phyloP scores from a whole-genome alignment of 2,113 vertebrate genomes.

The Megaceryle maxima region DNA sequence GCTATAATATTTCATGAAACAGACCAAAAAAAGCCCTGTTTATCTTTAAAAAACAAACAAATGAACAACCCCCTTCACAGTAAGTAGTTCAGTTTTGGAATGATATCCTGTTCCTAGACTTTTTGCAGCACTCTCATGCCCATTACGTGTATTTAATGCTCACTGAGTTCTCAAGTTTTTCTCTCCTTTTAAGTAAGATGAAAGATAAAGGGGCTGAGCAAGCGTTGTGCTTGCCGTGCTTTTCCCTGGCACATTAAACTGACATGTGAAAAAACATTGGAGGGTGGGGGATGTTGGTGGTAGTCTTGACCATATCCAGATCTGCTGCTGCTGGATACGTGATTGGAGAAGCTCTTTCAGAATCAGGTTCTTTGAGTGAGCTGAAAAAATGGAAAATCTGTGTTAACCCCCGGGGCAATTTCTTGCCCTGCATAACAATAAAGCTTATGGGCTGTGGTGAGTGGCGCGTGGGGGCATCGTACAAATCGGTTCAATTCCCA shows the following conservation, averaged over 20 bases:
- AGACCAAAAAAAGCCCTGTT: neutral
- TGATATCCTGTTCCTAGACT: neutral
- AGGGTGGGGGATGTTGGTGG: neutral
- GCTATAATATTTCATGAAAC: slow-evolving; percentile 63
- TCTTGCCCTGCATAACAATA: neutral
- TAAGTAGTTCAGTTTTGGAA: slow-evolving; percentile 27
- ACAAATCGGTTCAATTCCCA: neutral
- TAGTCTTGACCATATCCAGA: neutral
- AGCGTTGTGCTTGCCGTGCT: neutral
- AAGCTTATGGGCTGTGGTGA: neutral
- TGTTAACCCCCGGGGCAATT: neutral
- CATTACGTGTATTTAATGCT: neutral
- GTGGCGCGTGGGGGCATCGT: neutral
- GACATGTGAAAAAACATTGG: neutral
- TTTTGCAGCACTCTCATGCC: neutral
- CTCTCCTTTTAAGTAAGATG: slow-evolving; percentile 27
- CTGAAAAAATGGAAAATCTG: slow-evolving; percentile 22
- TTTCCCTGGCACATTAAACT: slow-evolving; percentile 23
- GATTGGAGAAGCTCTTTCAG: neutral
- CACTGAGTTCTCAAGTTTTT: slow-evolving; percentile 1
- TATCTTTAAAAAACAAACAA: slow-evolving; percentile 64
- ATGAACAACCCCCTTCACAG: slow-evolving; percentile 22
- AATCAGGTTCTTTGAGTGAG: neutral
- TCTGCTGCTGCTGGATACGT: neutral
- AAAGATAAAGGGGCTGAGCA: neutral